A percentile compares a stretch with the other conserved stretches of the same genome.
Evolutionary conservation across 2,797 vertebrate genomes (phyloP).

Genomic region (Chrosomus eos): DNA sequence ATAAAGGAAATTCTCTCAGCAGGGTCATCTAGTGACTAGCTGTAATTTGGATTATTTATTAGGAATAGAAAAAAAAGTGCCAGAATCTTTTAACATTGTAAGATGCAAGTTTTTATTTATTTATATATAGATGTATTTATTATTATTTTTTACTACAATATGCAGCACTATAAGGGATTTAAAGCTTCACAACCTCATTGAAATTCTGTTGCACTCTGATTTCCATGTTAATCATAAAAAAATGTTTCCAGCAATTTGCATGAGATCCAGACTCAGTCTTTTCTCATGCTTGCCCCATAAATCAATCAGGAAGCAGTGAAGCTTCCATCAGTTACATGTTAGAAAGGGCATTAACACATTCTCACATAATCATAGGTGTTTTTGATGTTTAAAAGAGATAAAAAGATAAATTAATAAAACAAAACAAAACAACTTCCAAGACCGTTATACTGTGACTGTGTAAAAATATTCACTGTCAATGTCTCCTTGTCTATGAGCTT

Average conservation of each 20-base stretch:
- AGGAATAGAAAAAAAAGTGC: neutral
- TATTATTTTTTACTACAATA: neutral
- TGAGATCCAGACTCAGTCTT: constrained; percentile 66
- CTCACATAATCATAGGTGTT: neutral
- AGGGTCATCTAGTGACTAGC: neutral
- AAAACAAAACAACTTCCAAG: neutral
- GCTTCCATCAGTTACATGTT: constrained; percentile 62
- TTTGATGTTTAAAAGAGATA: neutral
- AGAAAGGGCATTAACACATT: neutral
- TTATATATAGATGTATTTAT: neutral
- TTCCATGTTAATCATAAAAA: neutral
- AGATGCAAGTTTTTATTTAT: neutral
- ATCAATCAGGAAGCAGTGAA: constrained; percentile 73
- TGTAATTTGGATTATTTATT: neutral
- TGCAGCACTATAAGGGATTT: constrained; percentile 2
- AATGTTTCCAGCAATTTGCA: neutral
- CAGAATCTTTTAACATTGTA: neutral
- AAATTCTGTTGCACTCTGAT: neutral
- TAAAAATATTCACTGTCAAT: neutral
- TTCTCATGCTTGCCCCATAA: constrained; percentile 66
- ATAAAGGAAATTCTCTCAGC: neutral
- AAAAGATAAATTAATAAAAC: neutral
- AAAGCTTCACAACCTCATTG: neutral
- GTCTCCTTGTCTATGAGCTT: neutral
- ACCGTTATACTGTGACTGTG: neutral